A percentile compares a stretch with the other conserved stretches of the same genome.
phyloP scores from a whole-genome alignment of 2,113 vertebrate genomes.

The Callospermophilus lateralis region DNA sequence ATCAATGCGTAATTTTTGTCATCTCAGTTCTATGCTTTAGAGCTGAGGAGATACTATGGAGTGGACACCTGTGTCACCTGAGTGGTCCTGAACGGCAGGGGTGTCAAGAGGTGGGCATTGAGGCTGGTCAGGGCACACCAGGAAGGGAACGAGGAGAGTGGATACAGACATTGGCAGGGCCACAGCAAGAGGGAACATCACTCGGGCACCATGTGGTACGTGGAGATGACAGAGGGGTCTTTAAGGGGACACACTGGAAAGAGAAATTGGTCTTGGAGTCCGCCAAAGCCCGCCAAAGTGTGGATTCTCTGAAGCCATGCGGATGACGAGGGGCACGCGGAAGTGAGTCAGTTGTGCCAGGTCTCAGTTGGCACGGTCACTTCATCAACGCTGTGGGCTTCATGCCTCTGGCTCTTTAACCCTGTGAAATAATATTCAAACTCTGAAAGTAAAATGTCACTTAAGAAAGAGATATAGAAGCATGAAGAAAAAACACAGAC shows the following conservation, averaged over 20 bases:
- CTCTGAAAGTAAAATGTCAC: neutral
- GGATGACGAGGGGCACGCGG: neutral
- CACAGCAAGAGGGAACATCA: neutral
- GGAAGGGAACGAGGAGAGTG: neutral
- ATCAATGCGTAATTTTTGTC: too few relatives aligned
- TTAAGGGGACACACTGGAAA: neutral
- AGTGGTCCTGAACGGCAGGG: neutral
- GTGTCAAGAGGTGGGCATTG: neutral
- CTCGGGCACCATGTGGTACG: accelerated
- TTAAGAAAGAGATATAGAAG: neutral
- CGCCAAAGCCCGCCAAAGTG: neutral
- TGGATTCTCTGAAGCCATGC: neutral
- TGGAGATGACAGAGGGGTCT: neutral
- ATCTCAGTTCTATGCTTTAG: too few relatives aligned
- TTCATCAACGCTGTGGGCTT: neutral
- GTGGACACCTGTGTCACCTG: too few relatives aligned
- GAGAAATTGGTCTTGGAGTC: neutral
- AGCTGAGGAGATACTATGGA: neutral
- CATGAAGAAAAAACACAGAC: neutral
- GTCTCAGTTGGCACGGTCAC: neutral
- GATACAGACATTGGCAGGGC: neutral
- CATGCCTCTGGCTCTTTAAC: neutral
- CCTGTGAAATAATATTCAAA: neutral
- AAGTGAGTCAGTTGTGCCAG: neutral
- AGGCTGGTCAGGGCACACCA: accelerated